These are phyloP conservation scores for Anguilla japonica DNA, from an alignment of 2,113 vertebrate genomes.

Conservation along the genomic window DNA sequence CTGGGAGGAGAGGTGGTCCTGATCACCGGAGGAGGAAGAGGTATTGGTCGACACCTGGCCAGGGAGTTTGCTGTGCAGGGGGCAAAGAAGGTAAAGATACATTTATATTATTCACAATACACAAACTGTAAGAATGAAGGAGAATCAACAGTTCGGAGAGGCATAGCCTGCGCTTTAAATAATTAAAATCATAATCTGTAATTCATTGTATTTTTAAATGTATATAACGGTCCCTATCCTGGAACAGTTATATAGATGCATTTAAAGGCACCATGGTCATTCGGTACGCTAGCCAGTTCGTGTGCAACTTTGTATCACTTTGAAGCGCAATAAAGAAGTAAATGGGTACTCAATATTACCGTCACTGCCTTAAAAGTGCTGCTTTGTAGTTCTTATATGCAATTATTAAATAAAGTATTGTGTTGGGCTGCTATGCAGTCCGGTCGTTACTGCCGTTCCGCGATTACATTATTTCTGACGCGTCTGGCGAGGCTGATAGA, in stretches of 20 bases:
- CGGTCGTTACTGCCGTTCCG: not conserved
- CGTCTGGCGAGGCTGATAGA: too few relatives aligned
- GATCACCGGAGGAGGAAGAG: slow-evolving; percentile 92
- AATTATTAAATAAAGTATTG: not conserved
- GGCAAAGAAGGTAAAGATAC: slow-evolving; percentile 82
- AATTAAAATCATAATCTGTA: too few relatives aligned
- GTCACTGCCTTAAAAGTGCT: not conserved
- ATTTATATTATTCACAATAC: not conserved
- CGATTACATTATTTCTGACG: not conserved
- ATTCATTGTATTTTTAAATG: not conserved
- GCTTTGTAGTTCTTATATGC: not conserved
- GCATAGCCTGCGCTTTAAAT: too few relatives aligned
- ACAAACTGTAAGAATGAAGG: slow-evolving; percentile 1
- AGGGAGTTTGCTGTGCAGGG: slow-evolving; percentile 85
- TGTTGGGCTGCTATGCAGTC: too few relatives aligned
- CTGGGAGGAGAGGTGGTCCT: slow-evolving; percentile 84
- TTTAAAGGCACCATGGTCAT: too few relatives aligned
- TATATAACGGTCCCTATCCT: not conserved
- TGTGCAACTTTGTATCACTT: not conserved
- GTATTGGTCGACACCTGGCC: slow-evolving; percentile 93
- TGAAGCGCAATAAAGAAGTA: not conserved
- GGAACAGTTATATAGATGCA: not conserved
- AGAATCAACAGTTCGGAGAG: too few relatives aligned
- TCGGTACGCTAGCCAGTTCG: too few relatives aligned
- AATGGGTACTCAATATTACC: not conserved